Base-by-base conservation (phyloP, 2,888 invertebrate genomes). In the Papilio protenor region DNA sequence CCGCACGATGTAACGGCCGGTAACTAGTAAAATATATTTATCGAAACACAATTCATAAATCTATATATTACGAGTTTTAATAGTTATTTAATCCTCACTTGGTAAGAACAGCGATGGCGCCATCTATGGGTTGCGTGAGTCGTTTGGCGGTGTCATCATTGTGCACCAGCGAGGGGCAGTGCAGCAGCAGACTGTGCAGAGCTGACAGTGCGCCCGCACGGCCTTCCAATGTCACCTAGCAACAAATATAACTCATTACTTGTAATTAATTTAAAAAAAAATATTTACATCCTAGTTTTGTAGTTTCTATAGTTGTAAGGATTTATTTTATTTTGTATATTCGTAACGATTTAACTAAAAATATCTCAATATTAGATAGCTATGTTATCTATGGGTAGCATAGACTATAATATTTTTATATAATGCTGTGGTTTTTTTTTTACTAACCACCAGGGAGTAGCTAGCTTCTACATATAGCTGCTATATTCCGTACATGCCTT, bases 171-270 rank as follows among this genome's bases (percentile, higher is more conserved):
- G 99, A 98, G 0, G 98, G 97, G 85, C 99, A 99, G 90, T 99
- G 97, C 52, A 97, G 95, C 64, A 99, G 93, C 88, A 99, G 97
- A 90, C 99, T 99, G 88, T 98, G 97, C 96, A 99, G 97, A 0
- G 99, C 98, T 66, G 99, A 98, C 16, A 99, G 92, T 1, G 99
- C 99, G 0, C 99, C 99, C 5, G 99, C 98, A 66, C 99, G 96
- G 3, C 99, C 99, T 93, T 99, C 99, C 77, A 99, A 92, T 0
- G 99, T 99, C 64, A 99, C 98, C 96, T 96, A 21, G 59, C n/a
- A 71, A 59, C 16, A 52, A 71, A 8, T 33, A 14, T 66, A 2
- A 40, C 3, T 3, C 11, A 12, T 59, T 59, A 18, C 4, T 57
- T 57, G 57, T 40, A 40, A 3, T 40, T 40, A 8, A 40, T 40